These are phyloP conservation scores for Oxyteleia sp. DNA, from an alignment of 2,888 invertebrate genomes.

Conservation along the genomic window DNA sequence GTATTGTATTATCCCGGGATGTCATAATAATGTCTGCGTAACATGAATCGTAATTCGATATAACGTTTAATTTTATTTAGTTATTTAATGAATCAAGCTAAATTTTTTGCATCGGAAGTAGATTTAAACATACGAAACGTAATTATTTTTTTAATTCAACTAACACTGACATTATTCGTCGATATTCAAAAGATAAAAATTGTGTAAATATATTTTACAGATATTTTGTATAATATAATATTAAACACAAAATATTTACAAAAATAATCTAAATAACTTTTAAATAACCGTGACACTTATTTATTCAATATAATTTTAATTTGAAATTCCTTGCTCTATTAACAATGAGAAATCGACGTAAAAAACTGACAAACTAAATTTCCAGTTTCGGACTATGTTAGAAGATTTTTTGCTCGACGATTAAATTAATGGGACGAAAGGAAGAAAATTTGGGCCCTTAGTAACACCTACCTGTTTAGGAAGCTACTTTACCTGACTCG, in stretches of 20 bases:
- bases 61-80: no score
- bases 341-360: constrained; percentile 41
- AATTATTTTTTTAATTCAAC: no score
- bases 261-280: no score
- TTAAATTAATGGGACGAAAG: constrained; percentile 64
- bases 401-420: constrained; percentile 49
- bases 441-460: constrained; percentile 54
- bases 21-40: constrained; percentile 50
- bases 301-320: no score
- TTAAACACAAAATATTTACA: no score
- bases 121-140: neutral
- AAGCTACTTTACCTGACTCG: constrained; percentile 45
- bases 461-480: constrained; percentile 67
- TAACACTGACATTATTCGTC: no score
- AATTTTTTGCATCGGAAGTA: constrained; percentile 23
- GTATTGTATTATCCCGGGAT: constrained; percentile 35
- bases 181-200: no score
- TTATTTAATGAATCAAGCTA: constrained; percentile 38
- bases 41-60: constrained; percentile 56
- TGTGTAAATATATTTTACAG: no score
- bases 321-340: constrained; percentile 2
- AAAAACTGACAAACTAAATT: constrained; percentile 39
- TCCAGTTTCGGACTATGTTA: constrained; percentile 38
- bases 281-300: no score
- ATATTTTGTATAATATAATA: no score